These are phyloP conservation scores for Magallana gigas DNA, from an alignment of 1,140 invertebrate species.

Conservation along the genomic window DNA sequence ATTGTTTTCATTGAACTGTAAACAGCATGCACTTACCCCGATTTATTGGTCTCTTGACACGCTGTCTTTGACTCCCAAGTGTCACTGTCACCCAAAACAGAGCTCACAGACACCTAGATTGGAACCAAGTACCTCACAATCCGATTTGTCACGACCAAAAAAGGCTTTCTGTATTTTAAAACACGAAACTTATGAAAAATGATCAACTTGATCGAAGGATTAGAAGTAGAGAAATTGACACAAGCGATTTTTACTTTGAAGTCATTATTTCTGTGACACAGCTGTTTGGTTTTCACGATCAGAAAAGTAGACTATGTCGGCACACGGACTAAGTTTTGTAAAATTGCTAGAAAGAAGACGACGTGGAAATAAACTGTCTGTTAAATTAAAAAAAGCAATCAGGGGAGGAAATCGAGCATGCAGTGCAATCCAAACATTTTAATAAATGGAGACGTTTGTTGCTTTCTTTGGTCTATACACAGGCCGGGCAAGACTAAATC, in stretches of 20 bases:
- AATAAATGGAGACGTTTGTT: not conserved
- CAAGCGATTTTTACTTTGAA: not conserved
- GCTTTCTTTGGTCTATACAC: not conserved
- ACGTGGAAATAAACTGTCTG: not conserved
- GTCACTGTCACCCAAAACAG: not conserved
- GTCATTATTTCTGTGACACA: too few species aligned
- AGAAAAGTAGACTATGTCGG: too few species aligned
- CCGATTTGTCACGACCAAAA: not conserved
- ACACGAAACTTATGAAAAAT: not conserved
- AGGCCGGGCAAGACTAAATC: not conserved
- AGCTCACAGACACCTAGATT: not conserved
- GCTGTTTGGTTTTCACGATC: too few species aligned
- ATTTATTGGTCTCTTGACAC: not conserved
- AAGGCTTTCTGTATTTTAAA: not conserved
- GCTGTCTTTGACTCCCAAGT: not conserved
- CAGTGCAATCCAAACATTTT: not conserved
- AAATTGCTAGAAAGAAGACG: not conserved
- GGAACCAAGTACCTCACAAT: not conserved
- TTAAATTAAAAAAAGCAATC: not conserved
- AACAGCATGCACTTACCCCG: not conserved
- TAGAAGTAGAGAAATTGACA: slow-evolving; percentile 29
- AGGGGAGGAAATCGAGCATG: not conserved
- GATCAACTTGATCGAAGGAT: not conserved
- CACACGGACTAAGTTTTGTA: too few species aligned
- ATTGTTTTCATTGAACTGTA: too few species aligned